Base-by-base conservation (phyloP, 2,888 invertebrate species). In the Cloeon dipterum region DNA sequence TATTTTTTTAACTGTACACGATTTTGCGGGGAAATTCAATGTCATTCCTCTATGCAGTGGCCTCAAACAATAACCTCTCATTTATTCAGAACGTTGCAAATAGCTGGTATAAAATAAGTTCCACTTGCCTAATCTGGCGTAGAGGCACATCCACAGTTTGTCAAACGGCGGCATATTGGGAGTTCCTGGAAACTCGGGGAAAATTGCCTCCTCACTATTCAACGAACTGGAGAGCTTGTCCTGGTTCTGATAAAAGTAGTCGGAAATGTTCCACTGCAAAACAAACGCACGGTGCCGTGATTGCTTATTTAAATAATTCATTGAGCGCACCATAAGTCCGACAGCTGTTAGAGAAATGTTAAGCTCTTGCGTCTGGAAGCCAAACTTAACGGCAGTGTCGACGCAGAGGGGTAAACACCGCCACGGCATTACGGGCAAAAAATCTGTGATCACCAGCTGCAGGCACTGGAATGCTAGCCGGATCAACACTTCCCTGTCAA, bases 271-370 rank as follows among this genome's bases (percentile, higher is more conserved):
- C 96, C 94, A 96, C 89, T 91, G 62, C 21, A 66, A 63, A 41
- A 37, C 40, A 45, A 43, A 37, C 34, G 38, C 39, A 39, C 8
- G 20, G 33, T 32, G n/a, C n/a, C n/a, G n/a, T 11, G 39, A 37
- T 36, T 39, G 40, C 37, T 25, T 32, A 34, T 38, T 33, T 23
- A 4, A 23, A n/a, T 23, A 8, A 23, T n/a, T n/a, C n/a, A n/a
- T n/a, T n/a, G n/a, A n/a, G 40, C 53, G 54, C 56, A 89, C 91
- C 85, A 94, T 79, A 36, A 93, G 64, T 14, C 94, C 94, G 36
- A 98, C 85, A 29, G 96, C 93, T 4, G 94, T 94, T 26, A 98
- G 66, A 20, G 91, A 89, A 51, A 96, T 93, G 59, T 98, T 98
- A 37, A 96, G 65, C 58, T 98, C 94, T 54, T 86, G 83, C 29